A percentile compares a stretch with the other conserved stretches of the same genome.
phyloP scores from a whole-genome alignment of 2,113 vertebrate species.

The Perccottus glenii region DNA sequence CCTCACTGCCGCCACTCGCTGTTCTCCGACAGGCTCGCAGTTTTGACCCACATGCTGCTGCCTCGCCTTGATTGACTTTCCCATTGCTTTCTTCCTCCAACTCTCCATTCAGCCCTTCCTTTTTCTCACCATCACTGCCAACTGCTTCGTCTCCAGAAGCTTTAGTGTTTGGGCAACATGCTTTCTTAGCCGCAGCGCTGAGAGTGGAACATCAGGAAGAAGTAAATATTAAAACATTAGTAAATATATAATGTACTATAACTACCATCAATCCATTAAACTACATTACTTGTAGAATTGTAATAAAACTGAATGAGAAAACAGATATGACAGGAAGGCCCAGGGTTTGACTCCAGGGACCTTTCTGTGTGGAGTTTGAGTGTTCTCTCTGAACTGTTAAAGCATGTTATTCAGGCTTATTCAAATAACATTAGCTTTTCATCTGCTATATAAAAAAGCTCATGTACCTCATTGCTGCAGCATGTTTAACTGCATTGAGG shows the following conservation, averaged over 20 bases:
- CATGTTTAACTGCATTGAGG: conserved; percentile 85
- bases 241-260: not conserved
- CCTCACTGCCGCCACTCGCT: conserved; percentile 62
- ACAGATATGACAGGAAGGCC: too few relatives aligned
- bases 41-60: conserved; percentile 56
- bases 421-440: too few relatives aligned
- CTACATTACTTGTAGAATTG: too few relatives aligned
- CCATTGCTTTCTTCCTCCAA: conserved; percentile 78
- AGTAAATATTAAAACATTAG: not conserved
- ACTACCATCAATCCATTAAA: too few relatives aligned
- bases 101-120: conserved; percentile 89
- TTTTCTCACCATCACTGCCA: conserved; percentile 56
- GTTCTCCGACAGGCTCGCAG: conserved; percentile 72
- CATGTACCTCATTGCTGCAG: conserved; percentile 63
- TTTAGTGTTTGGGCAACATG: conserved; percentile 37
- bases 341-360: too few relatives aligned
- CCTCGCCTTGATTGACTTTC: conserved; percentile 68
- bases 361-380: too few relatives aligned
- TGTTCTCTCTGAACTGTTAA: too few relatives aligned
- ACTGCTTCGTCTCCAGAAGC: conserved; percentile 48
- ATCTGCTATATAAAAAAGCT: not conserved
- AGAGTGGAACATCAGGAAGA: not conserved
- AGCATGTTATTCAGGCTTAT: too few relatives aligned
- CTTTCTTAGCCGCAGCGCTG: conserved; percentile 65
- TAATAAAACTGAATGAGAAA: too few relatives aligned